Percentiles rank a stretch among this genome's conserved stretches.
Evolutionary conservation across 35 echinoderm and acorn worm genomes (phyloP).

Genomic region (Amphiura filiformis): DNA sequence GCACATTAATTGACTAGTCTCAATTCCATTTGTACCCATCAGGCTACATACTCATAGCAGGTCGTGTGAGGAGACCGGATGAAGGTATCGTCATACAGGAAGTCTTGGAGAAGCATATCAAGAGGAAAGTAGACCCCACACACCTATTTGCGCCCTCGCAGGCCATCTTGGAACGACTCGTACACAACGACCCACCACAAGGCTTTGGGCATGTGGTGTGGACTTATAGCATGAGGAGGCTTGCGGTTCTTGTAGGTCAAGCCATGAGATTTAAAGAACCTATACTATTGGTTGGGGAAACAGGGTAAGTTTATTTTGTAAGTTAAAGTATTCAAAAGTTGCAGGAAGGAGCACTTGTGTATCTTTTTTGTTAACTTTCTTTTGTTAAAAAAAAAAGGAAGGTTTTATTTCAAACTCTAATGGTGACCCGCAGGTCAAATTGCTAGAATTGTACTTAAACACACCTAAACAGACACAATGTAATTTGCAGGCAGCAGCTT

Average conservation of each 20-base stretch:
- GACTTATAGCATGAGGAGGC: conserved; percentile 70
- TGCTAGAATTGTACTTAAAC: too few species aligned
- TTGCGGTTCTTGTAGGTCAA: conserved; percentile 86
- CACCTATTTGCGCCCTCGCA: conserved; percentile 77
- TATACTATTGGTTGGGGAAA: conserved; percentile 89
- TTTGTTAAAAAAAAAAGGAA: too few species aligned
- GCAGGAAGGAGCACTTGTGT: too few species aligned
- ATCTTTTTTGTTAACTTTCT: too few species aligned
- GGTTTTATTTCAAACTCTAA: too few species aligned
- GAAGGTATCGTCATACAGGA: conserved; percentile 68
- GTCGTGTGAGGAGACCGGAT: conserved; percentile 66
- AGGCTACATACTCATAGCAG: conserved; percentile 91
- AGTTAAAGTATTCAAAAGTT: too few species aligned
- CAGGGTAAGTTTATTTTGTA: conserved; percentile 93
- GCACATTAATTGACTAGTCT: too few species aligned
- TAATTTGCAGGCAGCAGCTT: too few species aligned
- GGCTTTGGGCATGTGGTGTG: conserved; percentile 89
- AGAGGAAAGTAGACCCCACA: conserved; percentile 58
- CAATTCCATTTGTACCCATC: too few species aligned
- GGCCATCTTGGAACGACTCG: conserved; percentile 70
- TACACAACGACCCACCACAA: conserved; percentile 1
- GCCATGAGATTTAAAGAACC: conserved; percentile 88
- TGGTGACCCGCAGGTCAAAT: too few species aligned
- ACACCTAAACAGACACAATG: too few species aligned
- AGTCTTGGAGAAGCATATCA: conserved; percentile 80